phyloP scores from a whole-genome alignment of 2,113 vertebrate genomes.

The Cairina moschata region DNA sequence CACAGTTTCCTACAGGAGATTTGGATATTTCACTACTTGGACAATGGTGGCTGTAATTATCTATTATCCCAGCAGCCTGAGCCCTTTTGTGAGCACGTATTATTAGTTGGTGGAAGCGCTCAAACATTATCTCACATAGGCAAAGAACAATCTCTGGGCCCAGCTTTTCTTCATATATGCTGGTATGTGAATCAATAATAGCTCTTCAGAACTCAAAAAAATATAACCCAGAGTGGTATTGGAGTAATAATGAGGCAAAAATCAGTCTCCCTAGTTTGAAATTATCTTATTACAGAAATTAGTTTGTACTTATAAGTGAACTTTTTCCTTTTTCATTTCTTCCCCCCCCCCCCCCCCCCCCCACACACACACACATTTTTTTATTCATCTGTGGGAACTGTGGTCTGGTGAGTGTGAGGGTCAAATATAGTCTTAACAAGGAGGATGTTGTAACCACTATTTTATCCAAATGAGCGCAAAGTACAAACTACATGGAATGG shows the following conservation, averaged over 20 bases:
- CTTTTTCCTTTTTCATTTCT: not conserved
- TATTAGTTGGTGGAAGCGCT: constrained; percentile 39
- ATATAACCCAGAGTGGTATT: constrained; percentile 6
- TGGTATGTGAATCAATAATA: constrained; percentile 45
- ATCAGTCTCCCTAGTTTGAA: not conserved
- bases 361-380: not conserved
- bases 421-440: not conserved
- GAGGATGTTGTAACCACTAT: not conserved
- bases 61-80: constrained; percentile 36
- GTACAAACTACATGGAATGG: not conserved
- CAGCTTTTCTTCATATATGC: constrained; percentile 42
- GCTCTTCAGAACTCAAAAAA: constrained; percentile 41
- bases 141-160: constrained; percentile 48
- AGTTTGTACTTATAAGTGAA: not conserved
- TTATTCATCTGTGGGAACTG: not conserved
- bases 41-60: constrained; percentile 58
- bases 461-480: not conserved
- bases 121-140: constrained; percentile 37
- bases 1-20: constrained; percentile 54
- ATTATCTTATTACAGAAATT: constrained; percentile 22
- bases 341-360: no score
- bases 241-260: constrained; percentile 59
- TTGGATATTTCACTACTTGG: constrained; percentile 51
- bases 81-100: constrained; percentile 31
- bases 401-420: not conserved